Evolutionary conservation across 2,113 vertebrate species (phyloP).

Genomic region (Oenanthe melanoleuca): DNA sequence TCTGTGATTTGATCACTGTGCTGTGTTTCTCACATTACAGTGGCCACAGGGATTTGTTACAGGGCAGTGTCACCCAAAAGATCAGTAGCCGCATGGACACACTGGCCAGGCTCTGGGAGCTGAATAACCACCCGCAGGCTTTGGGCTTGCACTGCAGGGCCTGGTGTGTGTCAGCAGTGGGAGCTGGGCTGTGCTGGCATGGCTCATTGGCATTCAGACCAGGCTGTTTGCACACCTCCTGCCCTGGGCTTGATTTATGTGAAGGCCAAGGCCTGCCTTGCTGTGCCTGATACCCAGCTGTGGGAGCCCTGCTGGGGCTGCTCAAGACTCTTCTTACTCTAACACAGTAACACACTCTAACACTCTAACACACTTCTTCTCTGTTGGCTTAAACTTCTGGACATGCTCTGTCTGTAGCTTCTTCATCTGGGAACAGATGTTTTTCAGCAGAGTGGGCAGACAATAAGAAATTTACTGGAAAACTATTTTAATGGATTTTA

Average conservation of each 20-base stretch:
- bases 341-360: no score
- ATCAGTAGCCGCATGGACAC: accelerated
- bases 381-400: background rate
- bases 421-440: conserved; percentile 29
- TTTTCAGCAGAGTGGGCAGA: conserved; percentile 13
- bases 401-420: background rate
- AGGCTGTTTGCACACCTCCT: background rate
- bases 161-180: background rate
- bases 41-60: background rate
- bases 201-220: background rate
- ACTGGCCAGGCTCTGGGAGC: background rate
- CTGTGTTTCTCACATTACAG: accelerated
- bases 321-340: background rate
- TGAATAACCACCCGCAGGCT: background rate
- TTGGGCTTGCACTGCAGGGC: background rate
- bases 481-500: conserved; percentile 10
- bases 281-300: background rate
- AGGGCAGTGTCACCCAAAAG: background rate
- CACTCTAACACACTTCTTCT: background rate
- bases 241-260: background rate
- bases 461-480: conserved; percentile 13
- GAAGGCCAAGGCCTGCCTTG: background rate
- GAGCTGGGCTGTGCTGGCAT: background rate
- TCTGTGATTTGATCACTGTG: background rate
- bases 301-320: background rate